phyloP scores from a whole-genome alignment of 2,797 vertebrate genomes.

The Cephalopachus bancanus region DNA sequence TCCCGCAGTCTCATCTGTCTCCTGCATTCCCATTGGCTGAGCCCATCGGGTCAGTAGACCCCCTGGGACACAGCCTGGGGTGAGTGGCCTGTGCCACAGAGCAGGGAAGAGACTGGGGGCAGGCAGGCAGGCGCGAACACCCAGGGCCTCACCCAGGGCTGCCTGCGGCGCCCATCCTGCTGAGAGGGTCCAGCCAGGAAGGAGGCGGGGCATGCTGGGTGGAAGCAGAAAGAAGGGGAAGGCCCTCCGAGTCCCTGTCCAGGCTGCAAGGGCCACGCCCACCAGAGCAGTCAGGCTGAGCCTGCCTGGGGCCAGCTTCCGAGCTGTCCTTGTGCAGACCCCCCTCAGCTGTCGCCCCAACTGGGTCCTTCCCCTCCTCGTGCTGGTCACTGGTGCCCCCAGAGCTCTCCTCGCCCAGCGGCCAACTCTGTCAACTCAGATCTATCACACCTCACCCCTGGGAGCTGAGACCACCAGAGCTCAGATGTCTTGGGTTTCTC shows the following conservation, averaged over 20 bases:
- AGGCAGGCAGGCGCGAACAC: neutral
- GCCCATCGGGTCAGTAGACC: neutral
- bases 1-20: accelerated
- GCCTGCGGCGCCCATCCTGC: neutral
- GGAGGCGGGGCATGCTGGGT: neutral
- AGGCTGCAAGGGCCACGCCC: neutral
- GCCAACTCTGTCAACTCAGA: neutral
- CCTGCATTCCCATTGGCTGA: neutral
- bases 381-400: neutral
- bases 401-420: neutral
- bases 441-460: accelerated
- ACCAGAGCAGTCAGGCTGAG: neutral
- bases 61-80: too few species aligned
- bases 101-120: neutral
- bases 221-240: neutral
- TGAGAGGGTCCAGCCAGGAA: neutral
- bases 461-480: neutral
- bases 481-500: neutral
- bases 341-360: neutral
- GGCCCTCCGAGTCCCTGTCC: neutral
- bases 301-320: neutral
- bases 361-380: neutral
- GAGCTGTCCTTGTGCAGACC: neutral
- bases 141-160: neutral
- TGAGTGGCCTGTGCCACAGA: neutral